Evolutionary conservation across 2,888 invertebrate species (phyloP).

Genomic region (Diarsia mendica): DNA sequence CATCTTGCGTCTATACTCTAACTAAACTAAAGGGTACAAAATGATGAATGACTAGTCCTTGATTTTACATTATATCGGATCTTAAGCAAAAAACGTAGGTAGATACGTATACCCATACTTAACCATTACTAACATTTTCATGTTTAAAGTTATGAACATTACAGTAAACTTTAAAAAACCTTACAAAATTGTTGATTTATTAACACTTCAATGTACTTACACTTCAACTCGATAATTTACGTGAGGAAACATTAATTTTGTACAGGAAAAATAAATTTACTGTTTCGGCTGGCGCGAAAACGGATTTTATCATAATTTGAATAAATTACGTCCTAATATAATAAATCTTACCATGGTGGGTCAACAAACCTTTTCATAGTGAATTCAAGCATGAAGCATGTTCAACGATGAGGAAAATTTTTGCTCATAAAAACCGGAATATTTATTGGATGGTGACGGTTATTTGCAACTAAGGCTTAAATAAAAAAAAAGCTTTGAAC

Average conservation of each 20-base stretch:
- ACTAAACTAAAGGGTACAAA: too few relatives aligned
- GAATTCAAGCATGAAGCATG: constrained; percentile 8
- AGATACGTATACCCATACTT: too few relatives aligned
- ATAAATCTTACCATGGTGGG: constrained; percentile 28
- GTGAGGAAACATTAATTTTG: constrained; percentile 48
- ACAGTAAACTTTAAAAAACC: too few relatives aligned
- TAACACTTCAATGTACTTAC: neutral
- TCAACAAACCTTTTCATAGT: neutral
- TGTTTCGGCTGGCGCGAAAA: constrained; percentile 17
- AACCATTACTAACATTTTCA: too few relatives aligned
- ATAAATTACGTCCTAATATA: constrained; percentile 39
- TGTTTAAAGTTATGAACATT: too few relatives aligned
- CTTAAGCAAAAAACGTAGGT: too few relatives aligned
- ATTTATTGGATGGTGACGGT: neutral
- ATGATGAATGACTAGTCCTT: too few relatives aligned
- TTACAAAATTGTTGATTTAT: too few relatives aligned
- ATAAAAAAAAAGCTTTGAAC: constrained; percentile 8
- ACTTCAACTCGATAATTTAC: constrained; percentile 28
- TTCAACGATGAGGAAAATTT: neutral
- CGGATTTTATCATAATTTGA: constrained; percentile 37
- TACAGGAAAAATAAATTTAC: constrained; percentile 44
- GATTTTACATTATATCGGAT: too few relatives aligned
- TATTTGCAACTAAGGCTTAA: neutral
- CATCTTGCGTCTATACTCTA: neutral
- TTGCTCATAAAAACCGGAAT: constrained; percentile 9